Conservation (phyloP, 1,140 invertebrate species). For the Drosophila takahashii region DNA sequence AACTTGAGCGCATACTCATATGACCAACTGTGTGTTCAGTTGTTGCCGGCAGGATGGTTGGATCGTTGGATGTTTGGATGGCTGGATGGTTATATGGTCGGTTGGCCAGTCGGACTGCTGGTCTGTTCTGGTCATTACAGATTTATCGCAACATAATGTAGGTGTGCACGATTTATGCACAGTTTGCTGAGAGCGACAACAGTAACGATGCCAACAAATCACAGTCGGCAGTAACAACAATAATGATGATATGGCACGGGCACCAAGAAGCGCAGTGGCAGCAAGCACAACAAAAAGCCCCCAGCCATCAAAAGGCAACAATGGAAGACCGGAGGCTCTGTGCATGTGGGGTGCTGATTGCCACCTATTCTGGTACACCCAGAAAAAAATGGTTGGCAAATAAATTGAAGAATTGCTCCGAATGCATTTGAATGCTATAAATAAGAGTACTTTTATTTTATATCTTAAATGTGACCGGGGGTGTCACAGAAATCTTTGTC, state of each 20-base stretch:
- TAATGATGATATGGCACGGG: conserved; percentile 60
- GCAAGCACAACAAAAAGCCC: conserved; percentile 27
- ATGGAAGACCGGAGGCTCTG: conserved; percentile 19
- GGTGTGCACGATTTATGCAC: conserved; percentile 79
- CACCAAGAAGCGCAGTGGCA: conserved; percentile 55
- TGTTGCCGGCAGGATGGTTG: conserved; percentile 23
- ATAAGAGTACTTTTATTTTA: too few relatives aligned
- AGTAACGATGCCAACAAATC: conserved; percentile 81
- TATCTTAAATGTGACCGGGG: too few relatives aligned
- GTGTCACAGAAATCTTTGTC: too few relatives aligned
- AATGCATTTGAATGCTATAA: too few relatives aligned
- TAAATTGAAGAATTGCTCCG: too few relatives aligned
- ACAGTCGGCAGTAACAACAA: conserved; percentile 56
- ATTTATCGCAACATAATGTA: conserved; percentile 80
- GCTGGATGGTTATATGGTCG: conserved; percentile 15
- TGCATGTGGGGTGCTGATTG: conserved; percentile 35
- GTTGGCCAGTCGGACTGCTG: conserved; percentile 10
- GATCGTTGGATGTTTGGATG: conserved; percentile 12
- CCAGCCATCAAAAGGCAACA: conserved; percentile 52
- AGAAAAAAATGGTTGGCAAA: not conserved
- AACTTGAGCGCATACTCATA: conserved; percentile 45
- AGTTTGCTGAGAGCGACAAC: conserved; percentile 81
- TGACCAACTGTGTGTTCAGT: conserved; percentile 11
- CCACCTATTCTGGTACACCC: conserved; percentile 29
- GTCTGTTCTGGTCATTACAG: conserved; percentile 67